A percentile compares a stretch with the other conserved stretches of the same genome.
These are phyloP conservation scores for Charanyca ferruginea DNA, from an alignment of 2,888 invertebrate species.

Conservation along the genomic window DNA sequence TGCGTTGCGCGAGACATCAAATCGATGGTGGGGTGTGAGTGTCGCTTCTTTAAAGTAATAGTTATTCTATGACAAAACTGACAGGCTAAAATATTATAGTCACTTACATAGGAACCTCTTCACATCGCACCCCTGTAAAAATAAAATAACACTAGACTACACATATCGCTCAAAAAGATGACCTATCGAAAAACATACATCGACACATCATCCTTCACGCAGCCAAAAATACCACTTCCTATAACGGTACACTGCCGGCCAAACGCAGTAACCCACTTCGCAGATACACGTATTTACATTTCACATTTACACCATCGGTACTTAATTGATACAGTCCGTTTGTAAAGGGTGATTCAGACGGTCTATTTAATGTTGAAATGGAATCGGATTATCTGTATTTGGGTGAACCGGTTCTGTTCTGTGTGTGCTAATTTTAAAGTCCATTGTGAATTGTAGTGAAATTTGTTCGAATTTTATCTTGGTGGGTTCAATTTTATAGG, in stretches of 20 bases:
- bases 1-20: no score
- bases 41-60: no score
- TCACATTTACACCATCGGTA: constrained; percentile 71
- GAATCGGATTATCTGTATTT: constrained; percentile 58
- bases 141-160: constrained; percentile 14
- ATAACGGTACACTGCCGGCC: constrained; percentile 38
- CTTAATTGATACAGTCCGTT: constrained; percentile 74
- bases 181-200: constrained; percentile 20
- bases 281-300: constrained; percentile 74
- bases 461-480: constrained; percentile 12
- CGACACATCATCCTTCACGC: constrained; percentile 28
- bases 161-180: constrained; percentile 22
- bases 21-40: no score
- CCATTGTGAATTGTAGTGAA: constrained; percentile 22
- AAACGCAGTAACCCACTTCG: constrained; percentile 63
- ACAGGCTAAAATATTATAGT: constrained; percentile 1
- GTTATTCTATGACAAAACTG: no score
- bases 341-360: constrained; percentile 52
- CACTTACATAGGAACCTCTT: background rate
- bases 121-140: background rate
- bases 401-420: constrained; percentile 42
- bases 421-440: constrained; percentile 39
- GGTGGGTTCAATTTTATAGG: background rate
- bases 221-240: constrained; percentile 46
- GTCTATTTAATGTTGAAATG: constrained; percentile 52